Conservation (phyloP, 2,113 vertebrate species). For the Podarcis cretensis region DNA sequence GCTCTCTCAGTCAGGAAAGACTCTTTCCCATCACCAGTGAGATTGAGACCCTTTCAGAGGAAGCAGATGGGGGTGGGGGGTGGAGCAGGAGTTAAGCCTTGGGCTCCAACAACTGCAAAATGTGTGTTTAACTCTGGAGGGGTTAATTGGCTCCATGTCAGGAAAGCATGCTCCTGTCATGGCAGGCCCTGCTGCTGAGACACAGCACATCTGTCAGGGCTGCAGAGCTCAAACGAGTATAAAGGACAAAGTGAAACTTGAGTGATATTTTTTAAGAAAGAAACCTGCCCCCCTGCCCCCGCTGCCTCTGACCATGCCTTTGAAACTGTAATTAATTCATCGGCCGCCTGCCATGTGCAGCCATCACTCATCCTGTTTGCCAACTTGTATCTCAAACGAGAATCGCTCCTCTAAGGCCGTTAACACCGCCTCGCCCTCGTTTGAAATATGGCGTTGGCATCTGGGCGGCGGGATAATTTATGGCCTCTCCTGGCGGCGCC, state of each 20-base stretch:
- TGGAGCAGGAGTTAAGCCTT: too few species aligned
- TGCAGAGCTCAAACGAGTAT: not conserved
- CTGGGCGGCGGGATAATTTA: not conserved
- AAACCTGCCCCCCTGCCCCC: not conserved
- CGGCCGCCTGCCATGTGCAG: not conserved
- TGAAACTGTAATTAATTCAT: not conserved
- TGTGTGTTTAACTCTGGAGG: too few species aligned
- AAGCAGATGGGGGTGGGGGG: too few species aligned
- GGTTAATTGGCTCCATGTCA: too few species aligned
- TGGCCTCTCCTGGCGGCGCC: not conserved
- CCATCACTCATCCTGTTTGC: not conserved
- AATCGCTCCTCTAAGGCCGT: not conserved
- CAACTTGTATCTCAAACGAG: not conserved
- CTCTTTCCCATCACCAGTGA: too few species aligned
- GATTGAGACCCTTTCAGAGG: too few species aligned
- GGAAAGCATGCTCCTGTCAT: too few species aligned
- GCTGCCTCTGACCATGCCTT: not conserved
- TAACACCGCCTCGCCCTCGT: not conserved
- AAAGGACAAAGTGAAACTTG: not conserved
- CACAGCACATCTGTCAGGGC: not conserved
- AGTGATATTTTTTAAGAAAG: not conserved
- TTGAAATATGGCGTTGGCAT: not conserved
- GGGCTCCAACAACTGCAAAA: too few species aligned
- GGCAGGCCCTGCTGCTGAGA: not conserved
- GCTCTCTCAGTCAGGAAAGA: too few species aligned